Conservation (phyloP, 2,888 invertebrate species). For the Drosophila yooni region DNA sequence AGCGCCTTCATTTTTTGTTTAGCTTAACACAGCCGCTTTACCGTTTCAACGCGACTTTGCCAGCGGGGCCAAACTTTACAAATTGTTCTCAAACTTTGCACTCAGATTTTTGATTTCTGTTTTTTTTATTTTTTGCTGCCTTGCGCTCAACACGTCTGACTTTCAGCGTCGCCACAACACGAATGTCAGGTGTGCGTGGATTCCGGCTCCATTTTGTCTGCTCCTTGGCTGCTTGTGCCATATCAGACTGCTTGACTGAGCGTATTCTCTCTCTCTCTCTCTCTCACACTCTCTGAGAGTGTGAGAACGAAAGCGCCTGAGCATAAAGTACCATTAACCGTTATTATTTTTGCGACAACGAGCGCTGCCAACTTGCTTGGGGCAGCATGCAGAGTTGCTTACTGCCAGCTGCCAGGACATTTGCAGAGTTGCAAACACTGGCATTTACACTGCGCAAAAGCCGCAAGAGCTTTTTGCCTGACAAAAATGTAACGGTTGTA, state of each 20-base stretch:
- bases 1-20: constrained; percentile 5
- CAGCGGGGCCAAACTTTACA: constrained; percentile 50
- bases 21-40: constrained; percentile 33
- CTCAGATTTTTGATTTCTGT: constrained; percentile 33
- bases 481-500: constrained; percentile 32
- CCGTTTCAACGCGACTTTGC: constrained; percentile 52
- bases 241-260: constrained; percentile 29
- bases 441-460: constrained; percentile 48
- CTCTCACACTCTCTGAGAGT: background rate
- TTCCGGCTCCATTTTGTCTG: constrained; percentile 72
- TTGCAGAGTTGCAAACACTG: constrained; percentile 58
- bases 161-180: constrained; percentile 80
- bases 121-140: constrained; percentile 29
- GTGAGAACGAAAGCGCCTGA: constrained; percentile 23
- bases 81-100: constrained; percentile 64
- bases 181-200: constrained; percentile 81
- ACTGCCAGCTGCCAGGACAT: constrained; percentile 45
- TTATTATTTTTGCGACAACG: constrained; percentile 61
- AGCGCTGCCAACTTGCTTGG: constrained; percentile 62
- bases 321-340: constrained; percentile 60
- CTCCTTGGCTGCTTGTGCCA: constrained; percentile 36
- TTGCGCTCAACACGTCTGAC: constrained; percentile 80
- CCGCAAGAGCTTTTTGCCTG: constrained; percentile 47
- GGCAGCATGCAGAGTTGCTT: constrained; percentile 61
- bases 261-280: constrained; percentile 21